Base-by-base conservation (phyloP, 37 sponge, comb jelly and placozoan genomes). In the Trichoplax adhaerens region DNA sequence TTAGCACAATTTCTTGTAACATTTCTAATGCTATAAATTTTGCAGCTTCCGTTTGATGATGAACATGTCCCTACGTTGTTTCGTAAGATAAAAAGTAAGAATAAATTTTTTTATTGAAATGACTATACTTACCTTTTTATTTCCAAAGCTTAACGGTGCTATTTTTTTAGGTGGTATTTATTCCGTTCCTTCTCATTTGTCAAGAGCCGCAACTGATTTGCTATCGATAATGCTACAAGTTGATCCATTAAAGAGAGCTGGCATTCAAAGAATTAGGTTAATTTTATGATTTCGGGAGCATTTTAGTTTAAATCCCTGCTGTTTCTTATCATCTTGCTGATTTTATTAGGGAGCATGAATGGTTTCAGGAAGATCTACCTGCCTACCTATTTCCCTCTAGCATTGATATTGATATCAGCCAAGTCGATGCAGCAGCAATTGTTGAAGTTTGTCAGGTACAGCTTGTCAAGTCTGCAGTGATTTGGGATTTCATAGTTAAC, bases 31-130 rank as follows among this genome's bases (percentile, higher is more conserved):
- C 29, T 29, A 29, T 46, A 46, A 4, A 5, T 8, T 5, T 46
- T 76, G 52, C 73, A 78, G 79, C 81, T 95, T 1, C 96, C 96
- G 3, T 95, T 95, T 79, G 96, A 95, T 79, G 96, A 95, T 68
- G 73, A 76, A 8, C 88, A 87, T 62, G 83, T 90, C 29, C 78
- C 81, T 5, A 80, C 82, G 64, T 73, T 95, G 5, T 95, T 95
- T 77, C 76, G 78, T 63, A 95, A 95, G 76, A 95, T 95, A 55
- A 62, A 64, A 74, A 56, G 74, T 72, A 62, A 62, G 65, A 54
- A 46, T 29, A 29, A 29, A 29, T 29, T 29, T 29, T 29, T 29
- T 29, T 29, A 29, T 29, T 29, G 29, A 29, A 29, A 29, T 29
- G 29, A 29, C 29, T 29, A 29, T 29, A 29, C 29, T 29, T 29